Conservation (phyloP, 2,888 invertebrate species). For the Meganola albula region DNA sequence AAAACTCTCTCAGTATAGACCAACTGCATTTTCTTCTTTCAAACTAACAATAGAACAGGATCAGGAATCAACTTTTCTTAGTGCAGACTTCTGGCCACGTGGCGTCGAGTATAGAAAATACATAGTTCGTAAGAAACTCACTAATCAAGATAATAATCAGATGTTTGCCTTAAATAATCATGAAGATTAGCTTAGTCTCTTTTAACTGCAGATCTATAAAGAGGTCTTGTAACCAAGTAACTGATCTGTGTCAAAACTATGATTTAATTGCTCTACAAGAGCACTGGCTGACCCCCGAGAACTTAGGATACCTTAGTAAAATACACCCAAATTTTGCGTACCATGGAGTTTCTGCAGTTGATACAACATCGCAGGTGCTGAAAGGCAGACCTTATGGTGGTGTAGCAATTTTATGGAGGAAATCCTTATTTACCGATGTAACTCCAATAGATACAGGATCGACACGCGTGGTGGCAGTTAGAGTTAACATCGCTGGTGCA, state of each 20-base stretch:
- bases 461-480: background rate
- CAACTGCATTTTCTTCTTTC: slow-evolving; percentile 2
- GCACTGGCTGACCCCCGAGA: slow-evolving; percentile 1
- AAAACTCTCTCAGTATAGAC: slow-evolving; percentile 1
- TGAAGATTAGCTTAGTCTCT: slow-evolving; percentile 1
- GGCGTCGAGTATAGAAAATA: background rate
- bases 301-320: background rate
- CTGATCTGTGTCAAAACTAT: background rate
- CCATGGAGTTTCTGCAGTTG: slow-evolving; percentile 4
- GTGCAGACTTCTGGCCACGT: slow-evolving; percentile 1
- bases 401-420: background rate
- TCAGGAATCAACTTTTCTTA: background rate
- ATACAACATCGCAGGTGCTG: background rate
- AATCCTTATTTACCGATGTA: background rate
- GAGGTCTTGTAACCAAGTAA: background rate
- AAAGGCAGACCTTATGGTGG: slow-evolving; percentile 4
- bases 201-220: slow-evolving; percentile 3
- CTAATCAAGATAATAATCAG: background rate
- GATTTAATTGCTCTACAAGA: slow-evolving; percentile 3
- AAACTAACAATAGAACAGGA: background rate
- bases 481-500: background rate
- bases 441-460: background rate
- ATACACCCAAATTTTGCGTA: slow-evolving; percentile 1
- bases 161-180: background rate
- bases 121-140: background rate